Evolutionary conservation across 2,113 vertebrate species (phyloP), one percentile per base, ranked within the genome.

Genomic region (Coturnix japonica): DNA sequence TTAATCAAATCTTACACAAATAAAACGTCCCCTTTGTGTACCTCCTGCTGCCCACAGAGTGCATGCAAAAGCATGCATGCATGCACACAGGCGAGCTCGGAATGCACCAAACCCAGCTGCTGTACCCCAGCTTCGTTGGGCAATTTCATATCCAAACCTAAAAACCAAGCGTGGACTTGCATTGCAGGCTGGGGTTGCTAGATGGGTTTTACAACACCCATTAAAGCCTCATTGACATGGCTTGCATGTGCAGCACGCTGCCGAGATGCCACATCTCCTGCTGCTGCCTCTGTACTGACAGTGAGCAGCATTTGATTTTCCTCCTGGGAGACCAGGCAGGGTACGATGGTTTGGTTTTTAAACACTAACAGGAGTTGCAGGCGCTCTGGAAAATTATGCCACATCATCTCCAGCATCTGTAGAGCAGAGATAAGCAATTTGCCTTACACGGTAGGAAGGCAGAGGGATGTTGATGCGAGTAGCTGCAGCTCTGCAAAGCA

Each of bases 1-100:
- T 96, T 87, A 76, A 92, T 91, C 83, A 44, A 90, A 61, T 8
- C 80, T 88, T 21, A 8, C 56, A 11, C 67, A 87, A 83, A 74
- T 60, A 41, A 90, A 79, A 85, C 1, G 7, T 72, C 73, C 73
- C 64, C 73, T 64, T 44, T 20, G 65, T 10, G 51, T 22, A 15
- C 81, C 79, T 75, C 91, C 80, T 2, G 76, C 93, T 51, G 67
- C 21, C 81, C 92, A 25, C 76, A 59, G 49, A 80, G 85, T 4
- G 18, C 56, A 14, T 35, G 35, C 35, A 7, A 70, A 35, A 3
- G 7, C 47, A 25, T 5, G 13, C 71, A 54, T 1, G 25, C 11
- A 1, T 20, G 75, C 57, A 9, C 70, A 14, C 43, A 13, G 23
- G 5, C 6, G 0, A 59, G 18, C 70, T 8, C 2, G 28, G 46